These are phyloP conservation scores for Dicrostonyx torquatus DNA, from an alignment of 2,797 vertebrate species.

Conservation along the genomic window DNA sequence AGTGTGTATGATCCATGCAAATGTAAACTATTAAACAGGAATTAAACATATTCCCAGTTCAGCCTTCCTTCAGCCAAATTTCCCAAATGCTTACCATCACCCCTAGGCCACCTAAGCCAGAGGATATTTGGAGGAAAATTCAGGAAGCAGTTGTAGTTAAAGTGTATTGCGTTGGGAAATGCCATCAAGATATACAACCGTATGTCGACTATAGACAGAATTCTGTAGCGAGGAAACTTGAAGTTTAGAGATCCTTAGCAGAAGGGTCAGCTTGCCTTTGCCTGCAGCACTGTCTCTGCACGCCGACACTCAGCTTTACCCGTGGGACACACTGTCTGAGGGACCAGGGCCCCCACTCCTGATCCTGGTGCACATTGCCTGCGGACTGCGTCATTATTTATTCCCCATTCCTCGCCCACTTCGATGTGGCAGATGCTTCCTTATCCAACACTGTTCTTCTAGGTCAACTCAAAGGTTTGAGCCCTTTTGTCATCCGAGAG, in stretches of 20 bases:
- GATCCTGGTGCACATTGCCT: not conserved
- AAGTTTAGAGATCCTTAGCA: not conserved
- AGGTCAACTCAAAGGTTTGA: not conserved
- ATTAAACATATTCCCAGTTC: not conserved
- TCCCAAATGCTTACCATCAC: not conserved
- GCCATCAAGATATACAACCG: not conserved
- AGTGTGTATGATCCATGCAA: not conserved
- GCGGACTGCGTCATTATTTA: too few relatives aligned
- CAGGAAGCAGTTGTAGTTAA: not conserved
- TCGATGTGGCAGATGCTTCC: not conserved
- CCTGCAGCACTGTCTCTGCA: not conserved
- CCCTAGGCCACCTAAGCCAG: not conserved
- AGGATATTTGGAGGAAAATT: not conserved
- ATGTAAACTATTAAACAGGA: not conserved
- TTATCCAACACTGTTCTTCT: not conserved
- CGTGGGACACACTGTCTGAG: not conserved
- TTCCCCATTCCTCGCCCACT: not conserved
- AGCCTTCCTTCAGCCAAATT: not conserved
- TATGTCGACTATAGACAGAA: not conserved
- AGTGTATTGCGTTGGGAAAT: not conserved
- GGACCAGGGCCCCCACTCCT: not conserved
- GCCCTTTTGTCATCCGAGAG: not conserved
- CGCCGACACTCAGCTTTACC: not conserved
- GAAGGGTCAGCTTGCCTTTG: not conserved
- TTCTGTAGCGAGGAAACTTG: accelerated